Conservation (phyloP, 2,888 invertebrate genomes). For the Meloe dianella region DNA sequence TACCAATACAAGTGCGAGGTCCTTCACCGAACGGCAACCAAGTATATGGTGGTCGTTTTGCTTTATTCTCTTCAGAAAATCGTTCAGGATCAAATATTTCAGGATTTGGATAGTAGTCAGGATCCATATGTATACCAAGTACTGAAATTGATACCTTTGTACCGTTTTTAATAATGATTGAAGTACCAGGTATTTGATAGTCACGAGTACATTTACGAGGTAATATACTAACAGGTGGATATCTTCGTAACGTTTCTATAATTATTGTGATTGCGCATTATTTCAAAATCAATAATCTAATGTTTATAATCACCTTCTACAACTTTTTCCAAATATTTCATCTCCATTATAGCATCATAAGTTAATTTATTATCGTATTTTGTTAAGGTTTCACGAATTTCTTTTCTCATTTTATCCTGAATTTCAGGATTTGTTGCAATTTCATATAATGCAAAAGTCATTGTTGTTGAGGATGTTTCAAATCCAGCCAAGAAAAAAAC, state of each 20-base stretch:
- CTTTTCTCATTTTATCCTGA: constrained; percentile 57
- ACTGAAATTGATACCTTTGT: neutral
- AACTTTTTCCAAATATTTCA: constrained; percentile 61
- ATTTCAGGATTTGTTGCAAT: constrained; percentile 58
- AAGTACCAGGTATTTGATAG: neutral
- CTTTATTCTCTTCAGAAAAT: constrained; percentile 29
- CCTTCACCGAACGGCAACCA: constrained; percentile 51
- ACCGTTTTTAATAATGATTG: neutral
- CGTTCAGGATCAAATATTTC: constrained; percentile 36
- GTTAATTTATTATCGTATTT: constrained; percentile 52
- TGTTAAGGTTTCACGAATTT: constrained; percentile 49
- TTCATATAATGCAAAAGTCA: constrained; percentile 60
- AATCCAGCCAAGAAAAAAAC: neutral
- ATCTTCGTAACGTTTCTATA: neutral
- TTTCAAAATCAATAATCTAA: too few species aligned
- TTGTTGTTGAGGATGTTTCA: constrained; percentile 38
- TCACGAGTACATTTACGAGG: neutral
- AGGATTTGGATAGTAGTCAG: constrained; percentile 37
- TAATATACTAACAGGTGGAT: neutral
- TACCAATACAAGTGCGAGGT: constrained; percentile 51
- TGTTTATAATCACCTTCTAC: constrained; percentile 43
- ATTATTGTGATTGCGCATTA: neutral
- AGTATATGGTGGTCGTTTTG: constrained; percentile 21
- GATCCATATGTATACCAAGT: constrained; percentile 33
- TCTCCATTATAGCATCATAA: constrained; percentile 60